Conservation (phyloP, 2,797 vertebrate species). For the Sebastes jordani region DNA sequence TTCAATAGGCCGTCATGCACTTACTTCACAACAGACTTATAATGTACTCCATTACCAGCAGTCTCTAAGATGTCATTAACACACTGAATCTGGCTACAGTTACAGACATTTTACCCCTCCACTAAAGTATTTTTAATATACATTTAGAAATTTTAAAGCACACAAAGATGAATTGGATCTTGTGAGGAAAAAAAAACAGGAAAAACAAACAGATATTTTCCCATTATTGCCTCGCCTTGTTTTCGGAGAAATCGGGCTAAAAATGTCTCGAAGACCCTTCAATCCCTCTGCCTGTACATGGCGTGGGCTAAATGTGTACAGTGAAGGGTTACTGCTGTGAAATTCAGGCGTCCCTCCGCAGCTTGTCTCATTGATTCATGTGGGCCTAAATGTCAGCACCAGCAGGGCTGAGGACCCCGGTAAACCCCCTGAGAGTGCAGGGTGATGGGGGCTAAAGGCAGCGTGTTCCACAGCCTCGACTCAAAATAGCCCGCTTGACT, state of each 20-base stretch:
- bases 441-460: constrained; percentile 62
- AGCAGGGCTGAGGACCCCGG: constrained; percentile 64
- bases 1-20: not conserved
- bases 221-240: not conserved
- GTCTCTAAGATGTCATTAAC: not conserved
- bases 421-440: constrained; percentile 51
- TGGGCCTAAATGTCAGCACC: constrained; percentile 80
- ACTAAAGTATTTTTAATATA: not conserved
- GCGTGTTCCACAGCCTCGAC: constrained; percentile 35
- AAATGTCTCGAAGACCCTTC: constrained; percentile 11
- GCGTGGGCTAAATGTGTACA: constrained; percentile 56
- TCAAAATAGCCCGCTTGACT: constrained; percentile 58
- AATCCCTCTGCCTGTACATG: constrained; percentile 11
- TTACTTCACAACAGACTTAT: not conserved
- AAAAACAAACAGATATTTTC: not conserved
- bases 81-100: not conserved
- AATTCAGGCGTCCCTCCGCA: constrained; percentile 54
- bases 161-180: not conserved
- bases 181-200: not conserved
- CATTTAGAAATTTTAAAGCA: not conserved
- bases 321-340: constrained; percentile 35
- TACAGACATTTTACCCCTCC: not conserved
- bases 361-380: constrained; percentile 81
- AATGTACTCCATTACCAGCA: not conserved
- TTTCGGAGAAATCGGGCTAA: constrained; percentile 1